Evolutionary conservation across 2,113 vertebrate species (phyloP).

Genomic region (Pollachius pollachius): DNA sequence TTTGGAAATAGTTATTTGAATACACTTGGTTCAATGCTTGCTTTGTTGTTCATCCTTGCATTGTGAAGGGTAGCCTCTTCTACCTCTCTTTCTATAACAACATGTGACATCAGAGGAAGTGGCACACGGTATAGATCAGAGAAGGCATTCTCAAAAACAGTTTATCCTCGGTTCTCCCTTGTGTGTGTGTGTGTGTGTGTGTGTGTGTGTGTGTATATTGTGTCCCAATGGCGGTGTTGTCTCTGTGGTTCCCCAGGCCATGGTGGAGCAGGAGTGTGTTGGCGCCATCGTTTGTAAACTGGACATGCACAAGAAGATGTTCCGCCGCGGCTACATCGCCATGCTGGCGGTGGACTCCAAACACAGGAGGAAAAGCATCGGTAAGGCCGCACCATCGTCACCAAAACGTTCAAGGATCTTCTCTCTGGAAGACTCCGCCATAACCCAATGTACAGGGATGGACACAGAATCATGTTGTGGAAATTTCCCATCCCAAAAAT

Average conservation of each 20-base stretch:
- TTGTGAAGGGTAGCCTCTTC: background rate
- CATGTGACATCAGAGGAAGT: background rate
- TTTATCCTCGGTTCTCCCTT: constrained; percentile 1
- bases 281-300: constrained; percentile 99
- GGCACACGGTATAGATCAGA: background rate
- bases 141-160: background rate
- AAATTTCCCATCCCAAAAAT: too few species aligned
- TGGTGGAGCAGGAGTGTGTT: constrained; percentile 98
- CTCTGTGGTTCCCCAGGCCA: constrained; percentile 76
- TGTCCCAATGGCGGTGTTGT: constrained; percentile 29
- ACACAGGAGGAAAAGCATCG: constrained; percentile 99
- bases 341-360: constrained; percentile 99
- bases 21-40: background rate
- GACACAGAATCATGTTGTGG: too few species aligned
- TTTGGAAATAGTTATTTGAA: background rate
- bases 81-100: constrained; percentile 15
- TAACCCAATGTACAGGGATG: too few species aligned
- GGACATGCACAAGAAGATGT: constrained; percentile 99
- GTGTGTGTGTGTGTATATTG: constrained; percentile 2
- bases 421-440: too few species aligned
- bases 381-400: constrained; percentile 70
- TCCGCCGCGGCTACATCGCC: constrained; percentile 98
- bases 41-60: background rate
- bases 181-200: background rate
- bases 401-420: too few species aligned